phyloP scores from a whole-genome alignment of 2,113 vertebrate genomes.

The Oenanthe oenanthe region DNA sequence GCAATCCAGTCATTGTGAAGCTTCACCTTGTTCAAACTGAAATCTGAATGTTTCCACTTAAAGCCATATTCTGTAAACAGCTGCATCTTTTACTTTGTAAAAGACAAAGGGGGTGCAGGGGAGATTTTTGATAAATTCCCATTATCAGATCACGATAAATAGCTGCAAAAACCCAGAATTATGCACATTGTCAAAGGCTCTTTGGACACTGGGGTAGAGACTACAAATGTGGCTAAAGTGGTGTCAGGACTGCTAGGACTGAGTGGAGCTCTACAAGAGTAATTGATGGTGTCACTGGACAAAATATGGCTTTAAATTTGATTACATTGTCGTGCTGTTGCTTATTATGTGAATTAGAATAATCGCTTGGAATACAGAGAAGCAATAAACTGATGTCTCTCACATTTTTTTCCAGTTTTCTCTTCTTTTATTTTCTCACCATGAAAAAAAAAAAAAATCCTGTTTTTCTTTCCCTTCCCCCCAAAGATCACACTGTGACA shows the following conservation, averaged over 20 bases:
- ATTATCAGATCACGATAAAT: conserved; percentile 65
- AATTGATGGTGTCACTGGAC: conserved; percentile 72
- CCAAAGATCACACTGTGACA: conserved; percentile 79
- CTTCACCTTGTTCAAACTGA: conserved; percentile 72
- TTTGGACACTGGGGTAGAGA: conserved; percentile 74
- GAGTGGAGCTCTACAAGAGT: conserved; percentile 62
- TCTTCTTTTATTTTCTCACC: conserved; percentile 76
- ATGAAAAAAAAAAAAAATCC: conserved; percentile 62
- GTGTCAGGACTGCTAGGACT: conserved; percentile 48
- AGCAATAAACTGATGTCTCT: conserved; percentile 79
- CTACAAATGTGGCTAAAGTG: conserved; percentile 69
- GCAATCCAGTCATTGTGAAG: conserved; percentile 78
- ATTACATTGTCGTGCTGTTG: conserved; percentile 75
- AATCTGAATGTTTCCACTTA: conserved; percentile 76
- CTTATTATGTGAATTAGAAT: conserved; percentile 76
- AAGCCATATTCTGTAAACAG: conserved; percentile 84
- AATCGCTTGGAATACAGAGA: conserved; percentile 76
- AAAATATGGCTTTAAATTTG: conserved; percentile 86
- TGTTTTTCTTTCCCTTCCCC: conserved; percentile 70
- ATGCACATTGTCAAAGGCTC: conserved; percentile 73
- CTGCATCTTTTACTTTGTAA: conserved; percentile 69
- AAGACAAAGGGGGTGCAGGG: conserved; percentile 28
- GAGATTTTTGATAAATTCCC: conserved; percentile 50
- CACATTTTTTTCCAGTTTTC: conserved; percentile 79
- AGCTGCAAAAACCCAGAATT: conserved; percentile 68